These are phyloP conservation scores for Trileptium ribeirensis DNA, from an alignment of 2,888 invertebrate species.

Conservation along the genomic window DNA sequence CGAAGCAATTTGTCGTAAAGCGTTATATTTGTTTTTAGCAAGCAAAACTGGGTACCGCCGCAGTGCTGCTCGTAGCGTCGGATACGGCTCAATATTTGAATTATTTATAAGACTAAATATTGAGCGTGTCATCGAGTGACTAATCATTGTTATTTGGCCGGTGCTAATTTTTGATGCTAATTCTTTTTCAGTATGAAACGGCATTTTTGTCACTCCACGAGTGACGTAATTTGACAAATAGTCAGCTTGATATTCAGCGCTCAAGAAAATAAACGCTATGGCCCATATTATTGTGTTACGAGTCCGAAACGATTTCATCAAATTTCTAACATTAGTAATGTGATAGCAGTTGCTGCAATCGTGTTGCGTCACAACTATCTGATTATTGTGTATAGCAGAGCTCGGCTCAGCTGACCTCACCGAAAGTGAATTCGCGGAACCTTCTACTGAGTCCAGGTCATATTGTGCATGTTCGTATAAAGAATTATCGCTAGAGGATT, in stretches of 20 bases:
- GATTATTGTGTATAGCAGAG: too few relatives aligned
- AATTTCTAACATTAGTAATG: too few relatives aligned
- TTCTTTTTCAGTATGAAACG: neutral
- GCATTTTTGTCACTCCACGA: neutral
- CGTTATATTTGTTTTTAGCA: neutral
- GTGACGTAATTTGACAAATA: neutral
- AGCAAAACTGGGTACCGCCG: neutral
- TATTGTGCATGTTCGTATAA: too few relatives aligned
- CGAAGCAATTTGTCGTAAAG: neutral
- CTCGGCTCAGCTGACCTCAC: too few relatives aligned
- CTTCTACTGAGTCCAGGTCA: too few relatives aligned
- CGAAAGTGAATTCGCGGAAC: too few relatives aligned
- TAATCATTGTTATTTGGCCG: neutral
- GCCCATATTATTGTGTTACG: neutral
- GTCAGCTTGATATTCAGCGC: neutral
- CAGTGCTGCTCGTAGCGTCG: neutral
- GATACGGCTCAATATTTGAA: neutral
- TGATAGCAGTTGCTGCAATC: too few relatives aligned
- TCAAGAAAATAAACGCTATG: neutral
- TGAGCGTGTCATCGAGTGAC: neutral
- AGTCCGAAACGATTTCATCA: too few relatives aligned
- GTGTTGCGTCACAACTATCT: too few relatives aligned
- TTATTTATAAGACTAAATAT: neutral
- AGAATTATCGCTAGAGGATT: too few relatives aligned
- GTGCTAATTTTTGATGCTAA: neutral